Percentiles rank a stretch among this genome's conserved stretches.
Conservation (phyloP, 2,113 vertebrate species). For the Leucoraja erinaceus region DNA sequence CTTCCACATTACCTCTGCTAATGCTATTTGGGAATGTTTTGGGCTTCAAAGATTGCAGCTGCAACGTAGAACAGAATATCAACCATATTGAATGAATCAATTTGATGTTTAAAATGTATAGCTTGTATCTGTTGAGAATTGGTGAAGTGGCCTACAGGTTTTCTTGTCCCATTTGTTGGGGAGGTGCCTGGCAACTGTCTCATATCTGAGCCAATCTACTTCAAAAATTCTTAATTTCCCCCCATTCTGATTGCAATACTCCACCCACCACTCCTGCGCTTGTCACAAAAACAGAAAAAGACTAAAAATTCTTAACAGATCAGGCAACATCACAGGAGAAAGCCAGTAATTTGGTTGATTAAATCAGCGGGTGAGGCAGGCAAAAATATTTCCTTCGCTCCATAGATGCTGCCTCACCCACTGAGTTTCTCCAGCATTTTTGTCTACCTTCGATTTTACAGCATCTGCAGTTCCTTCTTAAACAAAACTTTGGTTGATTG, state of each 20-base stretch:
- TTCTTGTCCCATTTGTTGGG: background rate
- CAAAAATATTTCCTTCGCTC: no score
- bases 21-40: background rate
- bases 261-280: background rate
- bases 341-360: no score
- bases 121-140: background rate
- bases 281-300: no score
- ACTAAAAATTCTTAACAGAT: no score
- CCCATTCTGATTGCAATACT: background rate
- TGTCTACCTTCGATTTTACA: no score
- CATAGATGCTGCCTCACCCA: no score
- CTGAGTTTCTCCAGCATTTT: no score
- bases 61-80: background rate
- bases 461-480: no score
- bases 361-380: no score
- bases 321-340: no score
- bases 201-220: background rate
- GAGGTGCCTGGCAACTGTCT: background rate
- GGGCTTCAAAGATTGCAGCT: background rate
- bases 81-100: background rate
- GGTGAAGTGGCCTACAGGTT: background rate
- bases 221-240: background rate
- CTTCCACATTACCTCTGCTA: background rate
- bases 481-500: no score
- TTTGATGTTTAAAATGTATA: background rate